phyloP scores from a whole-genome alignment of 2,888 invertebrate genomes.

The Mycalesis mineus region DNA sequence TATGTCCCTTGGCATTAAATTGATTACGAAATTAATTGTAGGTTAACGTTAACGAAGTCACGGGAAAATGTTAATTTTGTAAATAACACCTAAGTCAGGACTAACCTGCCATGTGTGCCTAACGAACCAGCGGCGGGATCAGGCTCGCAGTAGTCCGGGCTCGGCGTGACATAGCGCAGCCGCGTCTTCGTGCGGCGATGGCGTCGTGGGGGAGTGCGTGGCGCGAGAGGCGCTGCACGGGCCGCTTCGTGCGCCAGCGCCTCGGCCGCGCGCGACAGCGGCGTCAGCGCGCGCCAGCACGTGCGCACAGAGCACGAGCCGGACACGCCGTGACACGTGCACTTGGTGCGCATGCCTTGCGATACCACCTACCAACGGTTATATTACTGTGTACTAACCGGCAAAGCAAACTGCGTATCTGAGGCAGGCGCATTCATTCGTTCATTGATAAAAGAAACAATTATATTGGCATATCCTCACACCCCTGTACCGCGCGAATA shows the following conservation, averaged over 20 bases:
- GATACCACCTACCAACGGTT: slow-evolving; percentile 76
- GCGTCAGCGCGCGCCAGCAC: slow-evolving; percentile 87
- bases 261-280: slow-evolving; percentile 80
- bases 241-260: slow-evolving; percentile 63
- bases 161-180: slow-evolving; percentile 86
- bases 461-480: no score
- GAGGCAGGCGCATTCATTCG: no score
- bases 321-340: slow-evolving; percentile 91
- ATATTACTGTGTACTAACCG: no score
- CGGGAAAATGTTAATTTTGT: no score
- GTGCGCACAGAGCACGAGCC: slow-evolving; percentile 90
- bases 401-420: no score
- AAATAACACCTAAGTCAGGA: no score
- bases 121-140: slow-evolving; percentile 85
- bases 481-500: no score
- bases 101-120: slow-evolving; percentile 86
- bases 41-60: no score
- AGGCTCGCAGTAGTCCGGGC: slow-evolving; percentile 89
- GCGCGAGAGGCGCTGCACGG: slow-evolving; percentile 62
- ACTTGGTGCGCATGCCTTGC: slow-evolving; percentile 77
- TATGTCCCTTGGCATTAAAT: no score
- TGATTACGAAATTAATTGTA: no score
- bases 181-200: slow-evolving; percentile 73
- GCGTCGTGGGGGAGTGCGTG: slow-evolving; percentile 52
- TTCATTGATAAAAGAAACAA: no score